These are phyloP conservation scores for Alviniconcha marisindica DNA, from an alignment of 1,140 invertebrate genomes.

Conservation along the genomic window DNA sequence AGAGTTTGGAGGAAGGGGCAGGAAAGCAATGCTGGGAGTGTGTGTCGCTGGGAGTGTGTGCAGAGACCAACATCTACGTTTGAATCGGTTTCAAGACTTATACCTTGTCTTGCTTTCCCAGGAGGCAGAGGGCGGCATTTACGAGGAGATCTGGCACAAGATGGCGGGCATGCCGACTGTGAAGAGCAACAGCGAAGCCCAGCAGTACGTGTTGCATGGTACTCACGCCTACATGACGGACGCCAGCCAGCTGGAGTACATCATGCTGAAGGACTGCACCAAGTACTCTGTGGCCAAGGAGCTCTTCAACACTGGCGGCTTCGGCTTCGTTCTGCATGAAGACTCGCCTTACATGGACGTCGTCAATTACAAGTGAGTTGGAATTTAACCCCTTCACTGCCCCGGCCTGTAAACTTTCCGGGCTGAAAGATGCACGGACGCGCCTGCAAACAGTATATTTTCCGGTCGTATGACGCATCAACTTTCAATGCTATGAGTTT, in stretches of 20 bases:
- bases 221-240: conserved; percentile 29
- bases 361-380: conserved; percentile 60
- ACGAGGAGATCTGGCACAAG: conserved; percentile 53
- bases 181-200: conserved; percentile 47
- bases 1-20: too few species aligned
- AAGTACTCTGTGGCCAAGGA: conserved; percentile 57
- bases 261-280: conserved; percentile 53
- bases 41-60: too few species aligned
- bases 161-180: conserved; percentile 53
- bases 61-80: too few species aligned
- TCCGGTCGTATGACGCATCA: too few species aligned
- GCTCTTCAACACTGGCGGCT: conserved; percentile 62
- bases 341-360: conserved; percentile 54
- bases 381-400: not conserved
- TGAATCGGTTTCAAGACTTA: too few species aligned
- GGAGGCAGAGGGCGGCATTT: conserved; percentile 54
- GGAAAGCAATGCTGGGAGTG: too few species aligned
- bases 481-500: too few species aligned
- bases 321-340: conserved; percentile 59
- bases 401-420: too few species aligned
- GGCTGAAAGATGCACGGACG: too few species aligned
- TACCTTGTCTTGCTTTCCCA: too few species aligned
- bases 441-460: too few species aligned
- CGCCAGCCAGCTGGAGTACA: conserved; percentile 57
- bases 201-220: conserved; percentile 44